Evolutionary conservation across 2,888 invertebrate genomes (phyloP).

Genomic region (Athalia circularis): DNA sequence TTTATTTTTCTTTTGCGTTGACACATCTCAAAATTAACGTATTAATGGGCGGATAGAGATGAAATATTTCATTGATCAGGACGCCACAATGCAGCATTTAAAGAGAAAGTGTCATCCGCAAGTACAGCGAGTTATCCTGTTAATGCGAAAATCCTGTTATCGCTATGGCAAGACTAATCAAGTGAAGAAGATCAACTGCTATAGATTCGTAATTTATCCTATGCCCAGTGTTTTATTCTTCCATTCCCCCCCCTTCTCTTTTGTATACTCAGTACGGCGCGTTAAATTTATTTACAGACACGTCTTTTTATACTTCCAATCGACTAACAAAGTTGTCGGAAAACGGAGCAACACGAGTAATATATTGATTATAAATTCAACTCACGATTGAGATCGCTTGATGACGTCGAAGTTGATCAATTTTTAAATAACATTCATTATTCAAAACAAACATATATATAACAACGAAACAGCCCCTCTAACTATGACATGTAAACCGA

Average conservation of each 20-base stretch:
- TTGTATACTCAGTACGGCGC: conserved; percentile 16
- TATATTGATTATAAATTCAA: conserved; percentile 14
- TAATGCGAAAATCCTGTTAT: conserved; percentile 18
- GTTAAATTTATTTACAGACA: conserved; percentile 35
- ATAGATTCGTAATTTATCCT: conserved; percentile 13
- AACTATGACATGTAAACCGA: no score
- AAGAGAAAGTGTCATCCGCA: not conserved
- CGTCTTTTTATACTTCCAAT: conserved; percentile 27
- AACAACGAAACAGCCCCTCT: conserved; percentile 7
- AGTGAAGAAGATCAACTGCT: conserved; percentile 32
- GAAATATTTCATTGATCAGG: no score
- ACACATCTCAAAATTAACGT: no score
- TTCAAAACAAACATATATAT: not conserved
- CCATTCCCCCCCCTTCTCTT: not conserved
- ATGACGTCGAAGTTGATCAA: not conserved
- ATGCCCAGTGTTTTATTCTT: not conserved
- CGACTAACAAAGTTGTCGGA: not conserved
- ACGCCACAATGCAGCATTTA: not conserved
- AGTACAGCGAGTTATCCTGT: conserved; percentile 3
- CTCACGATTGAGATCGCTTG: conserved; percentile 7
- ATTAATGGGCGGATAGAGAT: no score
- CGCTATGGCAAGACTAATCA: conserved; percentile 27
- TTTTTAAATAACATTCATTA: not conserved
- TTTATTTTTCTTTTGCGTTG: conserved; percentile 4
- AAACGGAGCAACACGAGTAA: conserved; percentile 28